Base-by-base conservation (phyloP, 1,140 invertebrate genomes). In the Lepeophtheirus salmonis region DNA sequence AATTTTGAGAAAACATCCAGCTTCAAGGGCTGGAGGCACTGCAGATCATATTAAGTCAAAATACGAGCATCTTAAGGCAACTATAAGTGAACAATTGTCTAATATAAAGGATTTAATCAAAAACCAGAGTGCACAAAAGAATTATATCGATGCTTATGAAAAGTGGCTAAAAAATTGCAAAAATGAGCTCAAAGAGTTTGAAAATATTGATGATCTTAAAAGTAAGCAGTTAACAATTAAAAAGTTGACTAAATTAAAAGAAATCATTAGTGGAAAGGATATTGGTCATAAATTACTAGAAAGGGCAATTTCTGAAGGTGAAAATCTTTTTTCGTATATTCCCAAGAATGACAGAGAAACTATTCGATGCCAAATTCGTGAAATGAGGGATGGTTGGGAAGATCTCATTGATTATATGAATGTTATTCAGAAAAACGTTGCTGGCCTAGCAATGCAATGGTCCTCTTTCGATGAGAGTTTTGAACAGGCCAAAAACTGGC, bases 391-490 rank as follows among this genome's bases (percentile, higher is more conserved):
- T 67, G 76, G 78, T 30, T 88, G 86, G 69, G 89, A 95, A 73
- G 76, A 79, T 52, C 77, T 89, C 16, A 78, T 84, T 23, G 88
- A 94, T 68, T 80, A 82, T 67, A 78, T 87, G 0, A 90, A 86
- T 70, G 78, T 79, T 1, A 78, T 89, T 3, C 80, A 88, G 62
- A 90, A 91, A 69, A 80, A 81, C 65, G 80, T 90, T 30, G 87
- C 91, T 73, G 83, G 79, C 18, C 80, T 84, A 21, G 79, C 89
- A 41, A 83, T 89, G 67, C 83, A 90, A 65, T 77, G 86, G 68
- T 86, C 85, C 3, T 89, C 86, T 0, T 88, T 91, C 68, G 86
- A 92, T 67, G 88, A 91, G 66, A 89, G 84, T 63, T 84, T 84
- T 64, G 79, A 78, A 55, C 84, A 89, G 73, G 70, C 77, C 50